Percentiles rank a stretch among this genome's conserved stretches.
These are phyloP conservation scores for Cryptotermes secundus DNA, from an alignment of 1,140 invertebrate genomes.

Conservation along the genomic window DNA sequence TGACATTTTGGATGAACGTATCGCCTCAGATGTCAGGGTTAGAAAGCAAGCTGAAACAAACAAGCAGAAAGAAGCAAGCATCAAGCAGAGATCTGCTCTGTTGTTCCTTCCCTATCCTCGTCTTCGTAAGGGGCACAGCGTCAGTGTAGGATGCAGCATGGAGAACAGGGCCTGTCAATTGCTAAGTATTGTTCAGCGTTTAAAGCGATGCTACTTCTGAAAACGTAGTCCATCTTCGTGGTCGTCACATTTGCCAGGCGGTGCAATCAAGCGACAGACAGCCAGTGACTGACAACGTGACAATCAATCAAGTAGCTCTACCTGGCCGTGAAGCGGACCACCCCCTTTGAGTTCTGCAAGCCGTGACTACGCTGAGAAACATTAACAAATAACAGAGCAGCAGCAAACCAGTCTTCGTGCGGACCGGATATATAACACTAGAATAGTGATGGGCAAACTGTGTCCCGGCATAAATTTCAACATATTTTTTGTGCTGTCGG, in stretches of 20 bases:
- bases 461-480: no score
- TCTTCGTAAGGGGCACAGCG: no score
- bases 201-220: background rate
- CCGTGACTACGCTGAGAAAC: background rate
- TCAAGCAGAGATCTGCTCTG: no score
- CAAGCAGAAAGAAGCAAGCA: no score
- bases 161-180: no score
- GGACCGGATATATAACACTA: background rate
- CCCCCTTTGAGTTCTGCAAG: background rate
- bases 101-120: no score
- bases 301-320: background rate
- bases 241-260: background rate
- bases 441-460: no score
- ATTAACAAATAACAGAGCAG: background rate
- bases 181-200: background rate
- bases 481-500: no score
- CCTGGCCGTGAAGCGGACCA: background rate
- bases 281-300: background rate
- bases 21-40: no score
- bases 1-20: no score
- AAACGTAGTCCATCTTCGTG: background rate
- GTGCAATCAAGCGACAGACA: background rate
- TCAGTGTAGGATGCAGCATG: no score
- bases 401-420: background rate
- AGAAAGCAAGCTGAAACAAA: no score